Conservation (phyloP, 2,113 vertebrate species). For the Rana temporaria region DNA sequence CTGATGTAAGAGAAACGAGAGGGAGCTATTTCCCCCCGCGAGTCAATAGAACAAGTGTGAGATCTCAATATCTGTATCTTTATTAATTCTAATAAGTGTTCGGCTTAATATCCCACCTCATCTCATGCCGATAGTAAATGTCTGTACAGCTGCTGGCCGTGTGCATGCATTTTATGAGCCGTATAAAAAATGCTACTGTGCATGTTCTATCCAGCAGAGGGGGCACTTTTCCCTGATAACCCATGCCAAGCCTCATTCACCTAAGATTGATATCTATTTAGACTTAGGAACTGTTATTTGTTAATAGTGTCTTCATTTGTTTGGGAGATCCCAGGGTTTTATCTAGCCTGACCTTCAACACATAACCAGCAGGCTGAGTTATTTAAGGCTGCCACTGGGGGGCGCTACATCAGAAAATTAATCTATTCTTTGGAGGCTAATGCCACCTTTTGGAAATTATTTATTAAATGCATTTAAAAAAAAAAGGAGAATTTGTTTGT, state of each 20-base stretch:
- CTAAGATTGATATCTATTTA: constrained; percentile 1
- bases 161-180: background rate
- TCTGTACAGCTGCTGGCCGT: background rate
- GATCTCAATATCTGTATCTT: background rate
- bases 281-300: background rate
- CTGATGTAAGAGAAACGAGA: constrained; percentile 9
- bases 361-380: no score
- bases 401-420: background rate
- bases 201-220: constrained; percentile 1
- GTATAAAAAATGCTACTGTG: background rate
- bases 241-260: background rate
- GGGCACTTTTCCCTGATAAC: constrained; percentile 39
- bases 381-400: background rate
- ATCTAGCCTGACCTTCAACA: background rate
- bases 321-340: background rate
- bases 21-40: background rate
- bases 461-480: no score
- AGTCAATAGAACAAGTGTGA: background rate
- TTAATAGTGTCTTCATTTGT: background rate
- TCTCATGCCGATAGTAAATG: background rate
- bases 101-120: background rate
- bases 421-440: no score
- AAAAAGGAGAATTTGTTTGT: no score
- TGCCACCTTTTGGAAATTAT: no score
- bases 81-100: background rate